Base-by-base conservation (phyloP, 1,140 invertebrate genomes). In the Temnothorax curvispinosus region DNA sequence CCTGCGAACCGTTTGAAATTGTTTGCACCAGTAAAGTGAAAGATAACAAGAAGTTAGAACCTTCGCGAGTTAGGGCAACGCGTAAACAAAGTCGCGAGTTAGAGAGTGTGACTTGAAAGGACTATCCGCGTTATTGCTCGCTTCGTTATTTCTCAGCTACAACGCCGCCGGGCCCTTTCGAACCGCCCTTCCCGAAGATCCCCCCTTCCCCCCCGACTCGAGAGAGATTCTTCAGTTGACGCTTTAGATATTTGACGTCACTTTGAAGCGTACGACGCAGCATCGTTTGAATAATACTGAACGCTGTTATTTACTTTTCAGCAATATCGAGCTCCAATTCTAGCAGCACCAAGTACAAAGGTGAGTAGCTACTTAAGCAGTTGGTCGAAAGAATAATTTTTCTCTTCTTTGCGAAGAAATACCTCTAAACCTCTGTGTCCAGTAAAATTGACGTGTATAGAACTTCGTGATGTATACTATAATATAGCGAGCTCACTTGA, bases 341-440 rank as follows among this genome's bases (percentile, higher is more conserved):
- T 38, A 93, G 90, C 78, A 93, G 88, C 60, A 91, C 91, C 58
- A 94, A 93, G 78, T 89, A 94, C 76, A 95, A 94, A 93, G 94
- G 94, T 95, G 91, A 93, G 56, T 76, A 21, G 47, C 77, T 38
- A 47, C 41, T 60, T 75, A 41, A 41, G 21, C 21, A 35, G 5
- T 71, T 9, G 9, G 15, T 44, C 67, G 15, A 35, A 47, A 13
- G 44, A 9, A 15, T 58, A 47, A 82, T 56, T 54, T 44, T 47
- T 15, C 21, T 11, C 35, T 82, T 27, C 3, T 13, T 5, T 18
- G 13, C 15, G 4, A 60, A 15, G 15, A 27, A 44, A 32, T 27
- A 52, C 38, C 47, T 35, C 27, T 27, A 27, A 27, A 27, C 1
- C 18, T 27, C 15, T 15, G 52, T 21, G 64, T 41, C 38, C 65